phyloP scores from a whole-genome alignment of 2,888 invertebrate species.

The Platycnemis pennipes region DNA sequence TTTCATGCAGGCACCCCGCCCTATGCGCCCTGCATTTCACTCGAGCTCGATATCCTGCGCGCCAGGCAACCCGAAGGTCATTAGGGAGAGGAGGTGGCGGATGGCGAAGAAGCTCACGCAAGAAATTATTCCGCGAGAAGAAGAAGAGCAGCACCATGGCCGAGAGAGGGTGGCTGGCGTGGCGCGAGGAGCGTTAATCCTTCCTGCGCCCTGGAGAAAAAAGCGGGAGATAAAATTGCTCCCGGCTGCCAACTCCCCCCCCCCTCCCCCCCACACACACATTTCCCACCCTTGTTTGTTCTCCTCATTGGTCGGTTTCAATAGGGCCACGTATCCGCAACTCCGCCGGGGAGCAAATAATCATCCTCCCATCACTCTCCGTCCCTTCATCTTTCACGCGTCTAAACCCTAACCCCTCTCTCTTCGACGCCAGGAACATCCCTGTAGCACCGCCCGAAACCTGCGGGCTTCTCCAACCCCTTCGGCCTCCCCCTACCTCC shows the following conservation, averaged over 20 bases:
- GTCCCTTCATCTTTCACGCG: too few species aligned
- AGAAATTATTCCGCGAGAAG: neutral
- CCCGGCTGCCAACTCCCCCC: neutral
- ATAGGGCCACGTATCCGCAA: neutral
- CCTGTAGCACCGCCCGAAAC: neutral
- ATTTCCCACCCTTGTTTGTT: neutral
- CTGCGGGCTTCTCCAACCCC: neutral
- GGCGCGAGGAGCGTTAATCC: neutral
- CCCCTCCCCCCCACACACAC: neutral
- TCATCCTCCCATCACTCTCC: slow-evolving; percentile 4
- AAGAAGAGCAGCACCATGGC: neutral
- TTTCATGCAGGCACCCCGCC: neutral
- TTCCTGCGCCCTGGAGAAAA: neutral
- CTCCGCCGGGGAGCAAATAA: neutral
- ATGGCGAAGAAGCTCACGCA: neutral
- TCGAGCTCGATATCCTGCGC: slow-evolving; percentile 4
- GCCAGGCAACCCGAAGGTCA: neutral
- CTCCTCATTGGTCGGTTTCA: slow-evolving; percentile 40
- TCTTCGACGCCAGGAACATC: neutral
- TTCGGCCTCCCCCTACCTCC: neutral
- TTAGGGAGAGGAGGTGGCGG: neutral
- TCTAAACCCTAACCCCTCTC: neutral
- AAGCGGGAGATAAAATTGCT: neutral
- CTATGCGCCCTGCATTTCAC: neutral
- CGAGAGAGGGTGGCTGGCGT: neutral